Percentiles rank a stretch among this genome's conserved stretches.
phyloP scores from a whole-genome alignment of 2,888 invertebrate genomes.

The Sinohyriopsis cumingii region DNA sequence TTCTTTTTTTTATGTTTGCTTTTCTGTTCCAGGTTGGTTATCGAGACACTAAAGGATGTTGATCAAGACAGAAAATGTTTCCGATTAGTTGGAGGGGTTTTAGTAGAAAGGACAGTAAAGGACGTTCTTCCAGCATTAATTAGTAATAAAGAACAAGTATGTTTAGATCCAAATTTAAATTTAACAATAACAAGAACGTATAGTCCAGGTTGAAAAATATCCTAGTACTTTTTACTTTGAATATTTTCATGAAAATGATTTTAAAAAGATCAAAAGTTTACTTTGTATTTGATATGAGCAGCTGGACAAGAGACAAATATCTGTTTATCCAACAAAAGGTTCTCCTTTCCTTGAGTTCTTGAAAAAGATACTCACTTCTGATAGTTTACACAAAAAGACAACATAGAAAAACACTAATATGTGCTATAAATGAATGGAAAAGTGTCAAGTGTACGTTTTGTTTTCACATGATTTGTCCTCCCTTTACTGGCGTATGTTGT shows the following conservation, averaged over 20 bases:
- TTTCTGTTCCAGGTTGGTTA: conserved; percentile 83
- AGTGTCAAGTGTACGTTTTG: no score
- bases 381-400: no score
- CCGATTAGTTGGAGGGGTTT: conserved; percentile 92
- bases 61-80: conserved; percentile 90
- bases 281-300: background rate
- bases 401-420: no score
- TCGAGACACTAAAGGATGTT: conserved; percentile 90
- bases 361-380: no score
- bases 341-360: no score
- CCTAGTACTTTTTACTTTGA: background rate
- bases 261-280: background rate
- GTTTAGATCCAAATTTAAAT: conserved; percentile 5
- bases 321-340: no score
- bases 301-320: no score
- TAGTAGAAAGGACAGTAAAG: conserved; percentile 92
- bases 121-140: conserved; percentile 90
- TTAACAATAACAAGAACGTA: background rate
- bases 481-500: no score
- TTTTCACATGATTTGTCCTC: no score
- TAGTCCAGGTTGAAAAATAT: background rate
- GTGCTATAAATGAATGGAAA: no score
- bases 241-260: background rate
- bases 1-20: no score
- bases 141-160: conserved; percentile 83